Conservation (phyloP, 1,140 invertebrate genomes). For the Catajapyx aquilonaris region DNA sequence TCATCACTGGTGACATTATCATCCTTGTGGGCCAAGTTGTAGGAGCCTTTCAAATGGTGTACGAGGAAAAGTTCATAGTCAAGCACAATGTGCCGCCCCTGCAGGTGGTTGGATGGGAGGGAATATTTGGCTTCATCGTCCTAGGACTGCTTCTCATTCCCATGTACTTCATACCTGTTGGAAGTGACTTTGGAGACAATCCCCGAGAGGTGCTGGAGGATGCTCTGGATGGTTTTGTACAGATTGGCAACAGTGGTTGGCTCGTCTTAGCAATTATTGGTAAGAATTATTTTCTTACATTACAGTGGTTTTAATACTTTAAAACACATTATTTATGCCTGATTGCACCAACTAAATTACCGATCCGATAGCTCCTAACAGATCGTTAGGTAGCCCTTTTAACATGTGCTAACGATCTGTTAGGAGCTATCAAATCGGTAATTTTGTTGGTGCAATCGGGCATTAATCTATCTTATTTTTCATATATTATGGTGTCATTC, state of each 20-base stretch:
- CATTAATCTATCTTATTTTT: too few relatives aligned
- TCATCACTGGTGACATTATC: constrained; percentile 72
- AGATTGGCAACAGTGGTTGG: constrained; percentile 44
- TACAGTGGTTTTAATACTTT: too few relatives aligned
- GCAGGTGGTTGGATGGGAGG: constrained; percentile 85
- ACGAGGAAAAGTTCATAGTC: constrained; percentile 77
- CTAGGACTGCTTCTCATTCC: constrained; percentile 52
- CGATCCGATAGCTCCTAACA: too few relatives aligned
- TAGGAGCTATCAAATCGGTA: too few relatives aligned
- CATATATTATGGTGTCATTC: too few relatives aligned
- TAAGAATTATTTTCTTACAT: too few relatives aligned
- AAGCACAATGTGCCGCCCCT: constrained; percentile 60
- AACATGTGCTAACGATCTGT: too few relatives aligned
- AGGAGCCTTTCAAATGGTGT: constrained; percentile 77
- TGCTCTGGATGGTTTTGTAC: constrained; percentile 55
- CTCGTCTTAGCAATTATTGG: constrained; percentile 42
- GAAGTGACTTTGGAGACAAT: constrained; percentile 52
- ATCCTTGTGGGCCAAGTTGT: constrained; percentile 82
- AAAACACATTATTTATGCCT: too few relatives aligned
- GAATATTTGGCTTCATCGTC: constrained; percentile 64
- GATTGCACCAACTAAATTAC: too few relatives aligned
- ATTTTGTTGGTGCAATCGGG: too few relatives aligned
- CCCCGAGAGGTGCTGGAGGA: constrained; percentile 64
- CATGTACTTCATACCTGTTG: constrained; percentile 61
- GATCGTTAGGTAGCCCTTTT: too few relatives aligned